Percentiles rank a stretch among this genome's conserved stretches.
phyloP scores from a whole-genome alignment of 53 echinoderm and acorn worm species.

The Mesocentrotus franciscanus region DNA sequence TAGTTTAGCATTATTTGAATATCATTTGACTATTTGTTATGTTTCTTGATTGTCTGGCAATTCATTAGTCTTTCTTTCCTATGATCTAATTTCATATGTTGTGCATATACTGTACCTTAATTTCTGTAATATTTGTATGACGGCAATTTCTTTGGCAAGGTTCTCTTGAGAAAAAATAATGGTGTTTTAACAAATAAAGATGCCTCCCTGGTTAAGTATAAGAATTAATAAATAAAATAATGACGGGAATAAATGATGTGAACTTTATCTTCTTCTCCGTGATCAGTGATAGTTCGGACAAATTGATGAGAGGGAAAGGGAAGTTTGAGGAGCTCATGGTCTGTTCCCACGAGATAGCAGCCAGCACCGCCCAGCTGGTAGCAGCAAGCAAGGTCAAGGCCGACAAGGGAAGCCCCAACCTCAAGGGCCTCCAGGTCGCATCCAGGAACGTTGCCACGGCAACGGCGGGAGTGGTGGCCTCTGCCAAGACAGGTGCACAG shows the following conservation, averaged over 20 bases:
- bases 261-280: neutral
- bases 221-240: no score
- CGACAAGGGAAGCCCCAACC: slow-evolving; percentile 80
- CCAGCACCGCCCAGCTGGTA: slow-evolving; percentile 95
- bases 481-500: slow-evolving; percentile 95
- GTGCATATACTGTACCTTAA: no score
- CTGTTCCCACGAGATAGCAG: slow-evolving; percentile 96
- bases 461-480: slow-evolving; percentile 90
- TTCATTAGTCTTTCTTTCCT: no score
- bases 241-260: neutral
- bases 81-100: no score
- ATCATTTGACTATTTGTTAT: no score
- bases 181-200: neutral
- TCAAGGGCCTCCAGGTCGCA: slow-evolving; percentile 79
- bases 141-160: neutral
- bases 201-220: no score
- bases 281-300: slow-evolving; percentile 81
- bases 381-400: slow-evolving; percentile 92
- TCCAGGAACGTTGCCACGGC: slow-evolving; percentile 85
- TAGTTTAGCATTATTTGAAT: no score
- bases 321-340: slow-evolving; percentile 96
- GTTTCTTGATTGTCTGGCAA: no score
- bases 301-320: slow-evolving; percentile 84
- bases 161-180: neutral
- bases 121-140: no score